Percentiles rank a stretch among this genome's conserved stretches.
Conservation (phyloP, 1,140 invertebrate species). For the Cydia splendana region DNA sequence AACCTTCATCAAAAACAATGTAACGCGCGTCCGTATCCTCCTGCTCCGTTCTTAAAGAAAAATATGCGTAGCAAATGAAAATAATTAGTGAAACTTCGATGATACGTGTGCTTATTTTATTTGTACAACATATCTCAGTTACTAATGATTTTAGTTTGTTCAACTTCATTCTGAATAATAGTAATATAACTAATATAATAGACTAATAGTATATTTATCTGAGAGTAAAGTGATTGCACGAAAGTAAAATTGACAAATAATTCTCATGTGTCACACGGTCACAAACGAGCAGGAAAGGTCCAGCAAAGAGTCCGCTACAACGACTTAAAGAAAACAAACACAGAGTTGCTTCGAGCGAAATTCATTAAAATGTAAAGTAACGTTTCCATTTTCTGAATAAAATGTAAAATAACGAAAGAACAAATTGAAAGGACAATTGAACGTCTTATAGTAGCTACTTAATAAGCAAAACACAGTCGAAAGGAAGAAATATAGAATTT, state of each 20-base stretch:
- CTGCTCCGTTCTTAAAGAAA: not conserved
- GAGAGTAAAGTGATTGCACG: not conserved
- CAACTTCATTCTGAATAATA: not conserved
- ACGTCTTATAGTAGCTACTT: not conserved
- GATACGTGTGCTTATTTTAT: not conserved
- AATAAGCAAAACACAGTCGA: not conserved
- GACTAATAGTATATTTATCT: not conserved
- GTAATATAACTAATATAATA: no score
- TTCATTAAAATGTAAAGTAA: not conserved
- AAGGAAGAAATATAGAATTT: not conserved
- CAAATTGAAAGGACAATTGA: not conserved
- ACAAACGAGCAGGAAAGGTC: not conserved
- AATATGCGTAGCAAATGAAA: not conserved
- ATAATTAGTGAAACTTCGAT: not conserved
- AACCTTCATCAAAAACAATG: not conserved
- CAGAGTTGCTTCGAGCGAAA: not conserved
- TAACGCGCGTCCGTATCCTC: not conserved
- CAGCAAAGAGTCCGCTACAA: not conserved
- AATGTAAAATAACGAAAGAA: slow-evolving; percentile 17
- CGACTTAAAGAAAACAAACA: not conserved
- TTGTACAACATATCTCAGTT: not conserved
- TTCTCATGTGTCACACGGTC: not conserved
- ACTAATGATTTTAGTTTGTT: not conserved
- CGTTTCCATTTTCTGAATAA: not conserved
- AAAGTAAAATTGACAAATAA: not conserved